These are phyloP conservation scores for Ophiodon elongatus DNA, from an alignment of 2,113 vertebrate genomes.

Conservation along the genomic window DNA sequence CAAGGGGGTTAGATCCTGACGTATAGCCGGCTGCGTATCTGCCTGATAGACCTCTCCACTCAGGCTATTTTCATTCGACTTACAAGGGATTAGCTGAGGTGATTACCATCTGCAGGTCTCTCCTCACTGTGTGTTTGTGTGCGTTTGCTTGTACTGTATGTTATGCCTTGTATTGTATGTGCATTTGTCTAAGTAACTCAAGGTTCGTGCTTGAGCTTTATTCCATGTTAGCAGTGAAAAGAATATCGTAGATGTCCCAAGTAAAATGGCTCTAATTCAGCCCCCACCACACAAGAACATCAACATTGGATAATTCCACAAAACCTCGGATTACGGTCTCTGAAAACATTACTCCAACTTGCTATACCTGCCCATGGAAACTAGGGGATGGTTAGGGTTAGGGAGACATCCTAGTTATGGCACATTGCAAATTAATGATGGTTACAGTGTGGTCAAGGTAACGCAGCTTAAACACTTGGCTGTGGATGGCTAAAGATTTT, in stretches of 20 bases:
- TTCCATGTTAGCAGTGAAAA: background rate
- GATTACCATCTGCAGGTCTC: slow-evolving; percentile 50
- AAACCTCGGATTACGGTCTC: background rate
- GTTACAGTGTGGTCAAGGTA: background rate
- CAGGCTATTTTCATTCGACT: slow-evolving; percentile 72
- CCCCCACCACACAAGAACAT: background rate
- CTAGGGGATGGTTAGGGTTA: background rate
- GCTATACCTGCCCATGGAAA: background rate
- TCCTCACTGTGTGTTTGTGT: slow-evolving; percentile 6
- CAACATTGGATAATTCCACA: background rate
- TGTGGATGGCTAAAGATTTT: background rate
- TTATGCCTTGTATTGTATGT: background rate
- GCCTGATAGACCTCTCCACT: slow-evolving; percentile 28
- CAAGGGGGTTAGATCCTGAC: background rate
- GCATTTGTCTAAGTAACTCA: background rate
- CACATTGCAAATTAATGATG: background rate
- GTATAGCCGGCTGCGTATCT: slow-evolving; percentile 9
- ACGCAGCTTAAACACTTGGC: background rate
- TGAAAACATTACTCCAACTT: background rate
- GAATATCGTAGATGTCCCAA: background rate
- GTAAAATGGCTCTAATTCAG: background rate
- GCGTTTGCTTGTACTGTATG: background rate
- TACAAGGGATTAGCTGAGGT: slow-evolving; percentile 70
- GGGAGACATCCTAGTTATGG: background rate
- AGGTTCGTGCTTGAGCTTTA: background rate